A percentile compares a stretch with the other conserved stretches of the same genome.
Evolutionary conservation across 2,888 invertebrate genomes (phyloP).

Genomic region (Nephrotoma appendiculata): DNA sequence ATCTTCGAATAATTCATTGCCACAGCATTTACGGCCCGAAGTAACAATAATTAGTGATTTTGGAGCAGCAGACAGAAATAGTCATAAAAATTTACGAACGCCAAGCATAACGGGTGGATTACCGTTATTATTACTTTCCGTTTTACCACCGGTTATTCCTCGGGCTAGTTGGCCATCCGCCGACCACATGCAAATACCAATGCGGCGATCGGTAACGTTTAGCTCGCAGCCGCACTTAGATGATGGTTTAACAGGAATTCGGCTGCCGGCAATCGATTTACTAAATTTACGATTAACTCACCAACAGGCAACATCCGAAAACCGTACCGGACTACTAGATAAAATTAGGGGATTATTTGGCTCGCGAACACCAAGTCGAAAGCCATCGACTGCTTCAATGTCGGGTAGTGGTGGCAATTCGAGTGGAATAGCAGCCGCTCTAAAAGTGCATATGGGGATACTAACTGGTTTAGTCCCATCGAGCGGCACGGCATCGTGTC

Average conservation of each 20-base stretch:
- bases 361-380: slow-evolving; percentile 47
- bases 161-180: slow-evolving; percentile 66
- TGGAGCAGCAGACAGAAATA: slow-evolving; percentile 7
- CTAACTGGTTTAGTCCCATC: slow-evolving; percentile 55
- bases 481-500: slow-evolving; percentile 46
- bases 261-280: slow-evolving; percentile 43
- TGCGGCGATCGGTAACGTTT: slow-evolving; percentile 46
- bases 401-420: slow-evolving; percentile 35
- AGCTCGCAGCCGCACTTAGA: slow-evolving; percentile 50
- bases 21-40: slow-evolving; percentile 23
- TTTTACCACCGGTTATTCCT: slow-evolving; percentile 59
- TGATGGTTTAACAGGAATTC: slow-evolving; percentile 29
- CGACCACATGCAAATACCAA: slow-evolving; percentile 41
- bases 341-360: slow-evolving; percentile 46
- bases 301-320: slow-evolving; percentile 37
- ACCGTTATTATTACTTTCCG: slow-evolving; percentile 54
- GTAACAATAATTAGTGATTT: slow-evolving; percentile 22
- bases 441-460: slow-evolving; percentile 58
- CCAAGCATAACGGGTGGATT: slow-evolving; percentile 55
- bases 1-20: slow-evolving; percentile 33
- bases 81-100: slow-evolving; percentile 30
- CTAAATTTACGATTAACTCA: slow-evolving; percentile 40
- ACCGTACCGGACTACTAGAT: slow-evolving; percentile 39
- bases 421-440: slow-evolving; percentile 46
- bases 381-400: slow-evolving; percentile 51